These are phyloP conservation scores for Antidorcas marsupialis DNA, from an alignment of 2,113 vertebrate species.

Conservation along the genomic window DNA sequence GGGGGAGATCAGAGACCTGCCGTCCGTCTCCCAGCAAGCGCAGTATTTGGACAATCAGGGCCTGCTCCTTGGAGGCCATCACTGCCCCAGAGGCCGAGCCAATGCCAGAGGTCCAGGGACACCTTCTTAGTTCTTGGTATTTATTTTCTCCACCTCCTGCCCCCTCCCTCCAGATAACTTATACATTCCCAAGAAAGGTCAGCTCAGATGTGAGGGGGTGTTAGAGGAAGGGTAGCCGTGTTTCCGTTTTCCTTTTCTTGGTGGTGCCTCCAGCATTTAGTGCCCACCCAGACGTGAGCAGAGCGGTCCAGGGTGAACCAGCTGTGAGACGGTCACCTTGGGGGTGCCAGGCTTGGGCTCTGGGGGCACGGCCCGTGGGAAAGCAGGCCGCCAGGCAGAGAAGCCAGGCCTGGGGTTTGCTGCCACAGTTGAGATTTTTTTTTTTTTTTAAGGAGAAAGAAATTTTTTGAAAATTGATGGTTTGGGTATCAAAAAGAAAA, in stretches of 20 bases:
- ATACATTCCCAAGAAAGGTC: constrained; percentile 47
- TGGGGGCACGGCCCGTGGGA: background rate
- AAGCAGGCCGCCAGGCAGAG: background rate
- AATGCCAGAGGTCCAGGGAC: background rate
- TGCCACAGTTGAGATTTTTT: constrained; percentile 41
- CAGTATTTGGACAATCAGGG: constrained; percentile 56
- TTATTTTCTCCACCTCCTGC: constrained; percentile 37
- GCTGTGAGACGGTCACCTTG: rapidly evolving
- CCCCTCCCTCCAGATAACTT: constrained; percentile 11
- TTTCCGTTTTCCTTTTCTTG: background rate
- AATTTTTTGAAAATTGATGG: constrained; percentile 54
- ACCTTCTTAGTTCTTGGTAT: constrained; percentile 42
- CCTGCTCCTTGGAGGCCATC: background rate
- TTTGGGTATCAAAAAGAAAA: constrained; percentile 63
- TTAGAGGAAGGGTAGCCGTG: background rate
- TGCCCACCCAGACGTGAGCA: background rate
- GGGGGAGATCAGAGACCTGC: background rate
- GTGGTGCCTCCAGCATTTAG: background rate
- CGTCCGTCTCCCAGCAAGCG: background rate
- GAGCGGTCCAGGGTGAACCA: background rate
- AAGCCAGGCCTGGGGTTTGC: background rate
- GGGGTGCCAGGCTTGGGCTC: background rate
- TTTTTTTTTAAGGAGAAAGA: constrained; percentile 46
- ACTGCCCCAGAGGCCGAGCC: background rate
- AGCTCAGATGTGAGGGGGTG: background rate